A percentile compares a stretch with the other conserved stretches of the same genome.
phyloP scores from a whole-genome alignment of 2,797 vertebrate species.

The Sphenopsis melanotis region DNA sequence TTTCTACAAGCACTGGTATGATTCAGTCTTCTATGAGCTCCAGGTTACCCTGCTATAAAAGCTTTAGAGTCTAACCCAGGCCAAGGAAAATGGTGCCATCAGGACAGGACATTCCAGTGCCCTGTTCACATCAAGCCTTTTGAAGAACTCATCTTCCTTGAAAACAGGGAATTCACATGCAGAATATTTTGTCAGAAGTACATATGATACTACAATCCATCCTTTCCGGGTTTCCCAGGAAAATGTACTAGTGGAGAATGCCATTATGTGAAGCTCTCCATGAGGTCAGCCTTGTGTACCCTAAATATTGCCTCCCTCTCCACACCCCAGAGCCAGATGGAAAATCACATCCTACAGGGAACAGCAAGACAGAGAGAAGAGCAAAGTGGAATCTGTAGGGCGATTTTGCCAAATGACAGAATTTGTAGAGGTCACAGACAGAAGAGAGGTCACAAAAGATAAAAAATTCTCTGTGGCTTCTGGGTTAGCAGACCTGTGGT shows the following conservation, averaged over 20 bases:
- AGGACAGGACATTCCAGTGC: not conserved
- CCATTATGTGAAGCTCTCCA: fast-evolving
- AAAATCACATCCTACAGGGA: not conserved
- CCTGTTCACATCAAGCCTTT: not conserved
- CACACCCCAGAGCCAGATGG: not conserved
- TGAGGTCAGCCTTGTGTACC: not conserved
- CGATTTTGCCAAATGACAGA: not conserved
- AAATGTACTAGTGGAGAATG: not conserved
- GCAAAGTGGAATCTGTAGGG: not conserved
- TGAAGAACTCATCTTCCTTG: not conserved
- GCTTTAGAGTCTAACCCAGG: not conserved
- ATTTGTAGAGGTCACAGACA: not conserved
- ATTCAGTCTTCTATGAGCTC: not conserved
- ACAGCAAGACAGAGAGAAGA: not conserved
- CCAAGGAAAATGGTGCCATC: not conserved
- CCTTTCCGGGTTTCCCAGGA: not conserved
- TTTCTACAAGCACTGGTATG: not conserved
- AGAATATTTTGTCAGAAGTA: not conserved
- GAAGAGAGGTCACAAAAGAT: not conserved
- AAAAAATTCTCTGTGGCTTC: not conserved
- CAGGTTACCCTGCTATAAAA: not conserved
- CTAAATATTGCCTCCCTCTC: not conserved
- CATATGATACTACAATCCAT: not conserved
- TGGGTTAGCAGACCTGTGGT: not conserved
- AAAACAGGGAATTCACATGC: not conserved